phyloP scores from a whole-genome alignment of 2,113 vertebrate genomes.

The Brachypodius melanocephalos region DNA sequence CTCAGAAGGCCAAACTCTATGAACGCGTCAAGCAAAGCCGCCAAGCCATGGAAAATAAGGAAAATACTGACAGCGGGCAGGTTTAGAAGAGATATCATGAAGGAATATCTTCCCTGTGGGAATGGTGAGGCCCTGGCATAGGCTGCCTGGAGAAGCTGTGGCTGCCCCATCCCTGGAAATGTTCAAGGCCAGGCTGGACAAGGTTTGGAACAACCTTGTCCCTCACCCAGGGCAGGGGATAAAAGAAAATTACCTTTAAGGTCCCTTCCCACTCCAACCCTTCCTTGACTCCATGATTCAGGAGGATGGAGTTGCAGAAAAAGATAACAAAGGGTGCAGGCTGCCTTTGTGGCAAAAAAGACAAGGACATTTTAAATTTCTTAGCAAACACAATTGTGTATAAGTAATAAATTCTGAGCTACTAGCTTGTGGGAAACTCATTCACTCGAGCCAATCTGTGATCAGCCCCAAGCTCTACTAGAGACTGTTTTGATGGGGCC shows the following conservation, averaged over 20 bases:
- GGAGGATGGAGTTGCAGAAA: neutral
- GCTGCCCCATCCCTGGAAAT: neutral
- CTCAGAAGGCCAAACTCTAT: neutral
- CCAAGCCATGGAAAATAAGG: neutral
- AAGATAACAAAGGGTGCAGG: neutral
- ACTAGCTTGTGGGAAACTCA: fast-evolving
- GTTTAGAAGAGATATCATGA: neutral
- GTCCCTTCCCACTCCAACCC: neutral
- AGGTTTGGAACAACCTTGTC: neutral
- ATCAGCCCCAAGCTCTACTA: neutral
- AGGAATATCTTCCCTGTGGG: neutral
- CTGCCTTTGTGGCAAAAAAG: neutral
- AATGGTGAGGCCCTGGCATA: neutral
- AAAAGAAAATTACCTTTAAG: neutral
- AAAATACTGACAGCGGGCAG: neutral
- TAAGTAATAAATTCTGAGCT: neutral
- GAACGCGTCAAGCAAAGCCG: neutral
- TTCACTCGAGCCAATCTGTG: neutral
- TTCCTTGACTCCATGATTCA: neutral
- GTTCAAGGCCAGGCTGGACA: neutral
- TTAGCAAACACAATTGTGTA: neutral
- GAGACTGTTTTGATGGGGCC: neutral
- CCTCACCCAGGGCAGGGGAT: neutral
- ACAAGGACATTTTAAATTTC: neutral
- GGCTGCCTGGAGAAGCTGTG: neutral